Evolutionary conservation across 1,140 invertebrate species (phyloP).

Genomic region (Temnothorax nylanderi): DNA sequence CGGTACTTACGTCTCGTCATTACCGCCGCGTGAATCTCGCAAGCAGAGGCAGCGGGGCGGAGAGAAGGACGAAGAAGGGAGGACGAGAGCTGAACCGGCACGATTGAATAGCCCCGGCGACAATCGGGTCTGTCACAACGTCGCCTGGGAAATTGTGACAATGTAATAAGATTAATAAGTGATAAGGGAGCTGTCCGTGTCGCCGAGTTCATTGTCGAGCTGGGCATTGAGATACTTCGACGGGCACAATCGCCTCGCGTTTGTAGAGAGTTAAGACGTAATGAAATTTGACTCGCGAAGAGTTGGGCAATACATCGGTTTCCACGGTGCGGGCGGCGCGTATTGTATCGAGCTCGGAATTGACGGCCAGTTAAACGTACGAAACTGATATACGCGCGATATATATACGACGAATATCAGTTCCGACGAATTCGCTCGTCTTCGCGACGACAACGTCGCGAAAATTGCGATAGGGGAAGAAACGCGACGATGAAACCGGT

Average conservation of each 20-base stretch:
- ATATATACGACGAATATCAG: no score
- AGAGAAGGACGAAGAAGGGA: no score
- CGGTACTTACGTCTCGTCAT: conserved; percentile 34
- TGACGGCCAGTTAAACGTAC: background rate
- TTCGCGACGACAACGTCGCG: background rate
- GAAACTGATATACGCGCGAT: background rate
- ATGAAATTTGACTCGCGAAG: conserved; percentile 38
- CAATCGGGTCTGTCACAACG: conserved; percentile 34
- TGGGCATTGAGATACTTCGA: conserved; percentile 22
- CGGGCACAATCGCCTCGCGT: conserved; percentile 2
- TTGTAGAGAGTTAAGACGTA: background rate
- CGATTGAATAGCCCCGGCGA: conserved; percentile 46
- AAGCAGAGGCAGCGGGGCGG: background rate
- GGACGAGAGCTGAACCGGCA: conserved; percentile 10
- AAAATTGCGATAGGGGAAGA: background rate
- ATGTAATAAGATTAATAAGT: conserved; percentile 56
- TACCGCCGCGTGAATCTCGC: conserved; percentile 24
- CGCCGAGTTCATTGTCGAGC: conserved; percentile 22
- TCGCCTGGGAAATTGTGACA: conserved; percentile 49
- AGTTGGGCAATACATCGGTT: background rate
- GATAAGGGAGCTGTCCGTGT: conserved; percentile 23
- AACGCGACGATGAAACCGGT: background rate
- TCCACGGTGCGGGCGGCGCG: background rate
- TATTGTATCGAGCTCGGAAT: background rate
- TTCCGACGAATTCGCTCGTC: background rate